Conservation (phyloP, 2,888 invertebrate genomes). For the Drosophila ezoana region DNA sequence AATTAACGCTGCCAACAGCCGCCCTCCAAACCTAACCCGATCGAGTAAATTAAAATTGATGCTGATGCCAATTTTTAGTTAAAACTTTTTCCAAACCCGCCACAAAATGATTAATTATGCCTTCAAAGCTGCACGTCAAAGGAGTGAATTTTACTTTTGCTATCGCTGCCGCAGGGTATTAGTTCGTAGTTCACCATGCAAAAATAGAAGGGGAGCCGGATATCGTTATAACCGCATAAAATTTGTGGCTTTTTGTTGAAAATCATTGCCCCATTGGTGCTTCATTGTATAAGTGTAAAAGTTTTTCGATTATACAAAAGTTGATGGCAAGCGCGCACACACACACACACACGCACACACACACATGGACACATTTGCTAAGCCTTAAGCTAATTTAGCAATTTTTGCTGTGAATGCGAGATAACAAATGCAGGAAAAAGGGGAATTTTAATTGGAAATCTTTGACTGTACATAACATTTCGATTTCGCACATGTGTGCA, state of each 20-base stretch:
- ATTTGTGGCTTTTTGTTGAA: constrained; percentile 55
- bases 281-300: constrained; percentile 61
- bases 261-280: constrained; percentile 56
- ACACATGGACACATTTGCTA: constrained; percentile 2
- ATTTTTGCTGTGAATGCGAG: constrained; percentile 55
- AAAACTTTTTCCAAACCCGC: constrained; percentile 36
- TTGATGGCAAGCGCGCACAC: constrained; percentile 38
- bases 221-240: constrained; percentile 58
- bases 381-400: constrained; percentile 70
- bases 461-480: constrained; percentile 54
- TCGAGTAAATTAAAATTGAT: constrained; percentile 73
- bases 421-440: constrained; percentile 38
- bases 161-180: constrained; percentile 9
- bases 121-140: constrained; percentile 60
- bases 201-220: constrained; percentile 33
- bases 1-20: constrained; percentile 51
- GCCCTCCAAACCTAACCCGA: constrained; percentile 15
- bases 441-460: constrained; percentile 76
- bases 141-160: constrained; percentile 64
- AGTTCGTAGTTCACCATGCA: constrained; percentile 17
- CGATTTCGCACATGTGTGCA: constrained; percentile 18
- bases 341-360: constrained; percentile 10
- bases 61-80: constrained; percentile 62
- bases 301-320: constrained; percentile 75
- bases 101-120: constrained; percentile 73